Conservation (phyloP, 2,888 invertebrate genomes). For the Xanthorhoe spadicearia region DNA sequence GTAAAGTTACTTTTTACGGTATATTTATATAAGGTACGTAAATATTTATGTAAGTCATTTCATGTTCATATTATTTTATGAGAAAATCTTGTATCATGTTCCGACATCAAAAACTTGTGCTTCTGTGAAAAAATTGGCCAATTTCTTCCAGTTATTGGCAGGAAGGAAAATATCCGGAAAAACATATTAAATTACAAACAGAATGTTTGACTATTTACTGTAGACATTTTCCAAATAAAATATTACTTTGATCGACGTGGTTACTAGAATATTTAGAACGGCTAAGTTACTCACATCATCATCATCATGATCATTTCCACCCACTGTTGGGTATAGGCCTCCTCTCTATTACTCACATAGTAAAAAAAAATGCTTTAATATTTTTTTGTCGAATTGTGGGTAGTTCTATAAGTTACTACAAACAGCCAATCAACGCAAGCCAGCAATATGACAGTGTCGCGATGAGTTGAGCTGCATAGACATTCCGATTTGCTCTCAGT, state of each 20-base stretch:
- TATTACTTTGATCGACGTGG: conserved; percentile 22
- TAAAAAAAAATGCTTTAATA: background rate
- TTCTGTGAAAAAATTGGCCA: conserved; percentile 36
- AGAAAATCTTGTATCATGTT: conserved; percentile 15
- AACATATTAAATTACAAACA: conserved; percentile 41
- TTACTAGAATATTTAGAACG: background rate
- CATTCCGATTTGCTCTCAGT: too few relatives aligned
- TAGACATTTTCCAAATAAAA: conserved; percentile 43
- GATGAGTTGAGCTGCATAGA: too few relatives aligned
- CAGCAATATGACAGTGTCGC: too few relatives aligned
- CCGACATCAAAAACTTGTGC: conserved; percentile 17
- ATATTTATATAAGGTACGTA: background rate
- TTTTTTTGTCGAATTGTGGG: too few relatives aligned
- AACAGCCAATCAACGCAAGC: too few relatives aligned
- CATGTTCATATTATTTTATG: conserved; percentile 2
- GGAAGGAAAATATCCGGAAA: conserved; percentile 38
- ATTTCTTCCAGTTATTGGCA: conserved; percentile 40
- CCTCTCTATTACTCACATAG: too few relatives aligned
- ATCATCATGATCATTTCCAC: too few relatives aligned
- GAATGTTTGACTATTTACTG: conserved; percentile 34
- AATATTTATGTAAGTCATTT: background rate
- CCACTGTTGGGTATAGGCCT: too few relatives aligned
- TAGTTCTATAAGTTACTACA: too few relatives aligned
- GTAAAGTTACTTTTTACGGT: background rate
- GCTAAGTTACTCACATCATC: background rate